Base-by-base conservation (phyloP, 2,113 vertebrate species). In the Corythornis vintsioides region DNA sequence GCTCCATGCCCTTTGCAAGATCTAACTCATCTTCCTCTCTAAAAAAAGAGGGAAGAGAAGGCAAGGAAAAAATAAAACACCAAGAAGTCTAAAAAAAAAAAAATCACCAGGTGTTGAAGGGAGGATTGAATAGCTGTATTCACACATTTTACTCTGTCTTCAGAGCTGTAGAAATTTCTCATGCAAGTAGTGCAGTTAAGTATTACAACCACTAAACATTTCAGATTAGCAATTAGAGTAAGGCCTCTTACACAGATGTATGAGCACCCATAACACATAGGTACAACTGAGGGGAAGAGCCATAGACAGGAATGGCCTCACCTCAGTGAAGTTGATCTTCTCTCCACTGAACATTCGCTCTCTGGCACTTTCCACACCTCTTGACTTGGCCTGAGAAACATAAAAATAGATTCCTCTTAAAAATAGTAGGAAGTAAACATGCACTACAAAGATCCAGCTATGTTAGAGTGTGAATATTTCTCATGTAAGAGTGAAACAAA, bases 261-360 rank as follows among this genome's bases (percentile, higher is more conserved):
- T 2, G 3, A 89, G 43, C 20, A 35, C 5, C 38, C 45, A 8
- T 15, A 74, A 59, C 12, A 31, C 3, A 33, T 2, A 82, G 4
- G 25, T 16, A 63, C 15, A 77, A 47, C 7, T 24, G 2, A 78
- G 28, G 20, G 33, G 35, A 80, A 64, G 24, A 74, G 15, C 12
- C 63, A 57, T 0, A 4, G 73, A 83, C 82, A 93, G 79, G 93
- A 93, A 89, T 77, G 89, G 88, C 29, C 61, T 91, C 95, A 99
- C 99, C 99, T 99, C 99, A 3, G 99, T 99, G 95, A 98, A 99
- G 97, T 99, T 99, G 96, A 99, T 99, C 98, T 99, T 99, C 76
- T 99, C 98, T 15, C 99, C 99, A 8, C 69, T 96, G 96, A 99
- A 99, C 99, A 99, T 99, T 85, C 74, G 97, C 47, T 99, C 98